Evolutionary conservation across 2,888 invertebrate species (phyloP), one percentile per base, ranked within the genome.

Genomic region (Tryphoninae sp.): DNA sequence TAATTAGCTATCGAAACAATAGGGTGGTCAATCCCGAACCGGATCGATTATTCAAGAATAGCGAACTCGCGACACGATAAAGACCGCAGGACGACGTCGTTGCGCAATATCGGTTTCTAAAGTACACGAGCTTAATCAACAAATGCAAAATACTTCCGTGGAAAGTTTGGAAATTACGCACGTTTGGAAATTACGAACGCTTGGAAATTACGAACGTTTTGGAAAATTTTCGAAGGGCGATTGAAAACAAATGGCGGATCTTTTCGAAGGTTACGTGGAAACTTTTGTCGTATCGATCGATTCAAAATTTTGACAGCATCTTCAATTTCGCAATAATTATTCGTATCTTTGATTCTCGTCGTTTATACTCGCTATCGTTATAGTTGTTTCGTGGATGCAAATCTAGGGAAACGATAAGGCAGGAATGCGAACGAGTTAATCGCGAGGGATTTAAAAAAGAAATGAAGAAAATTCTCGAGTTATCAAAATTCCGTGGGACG

Each of bases 401-500:
- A 45, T 45, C 2, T 13, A 45, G 45, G 11, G n/a, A 55, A 8
- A 16, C 13, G 16, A 55, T 16, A 3, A 16, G 8, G 11, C 6
- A 40, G 33, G 33, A 33, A 33, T 33, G 55, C 16, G 16, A n/a
- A n/a, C 22, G 22, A 6, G 23, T 45, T 49, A 58, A 68, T 77
- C 55, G 11, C 6, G 26, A 59, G 55, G 82, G 69, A 84, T 86
- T 79, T 81, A 84, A 86, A 84, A 83, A 83, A 76, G 69, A 77
- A 75, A 22, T 13, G 16, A 22, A 9, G 49, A 22, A 19, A 23
- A 22, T 3, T 19, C 7, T 11, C 16, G 62, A 67, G 64, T 65
- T 72, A 85, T 87, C 84, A 84, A 71, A 81, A 84, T 78, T 82
- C 71, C 75, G 87, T 85, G 86, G 86, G 86, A 53, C 77, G 86